A percentile compares a stretch with the other conserved stretches of the same genome.
Conservation (phyloP, 2,113 vertebrate genomes). For the Tursiops truncatus region DNA sequence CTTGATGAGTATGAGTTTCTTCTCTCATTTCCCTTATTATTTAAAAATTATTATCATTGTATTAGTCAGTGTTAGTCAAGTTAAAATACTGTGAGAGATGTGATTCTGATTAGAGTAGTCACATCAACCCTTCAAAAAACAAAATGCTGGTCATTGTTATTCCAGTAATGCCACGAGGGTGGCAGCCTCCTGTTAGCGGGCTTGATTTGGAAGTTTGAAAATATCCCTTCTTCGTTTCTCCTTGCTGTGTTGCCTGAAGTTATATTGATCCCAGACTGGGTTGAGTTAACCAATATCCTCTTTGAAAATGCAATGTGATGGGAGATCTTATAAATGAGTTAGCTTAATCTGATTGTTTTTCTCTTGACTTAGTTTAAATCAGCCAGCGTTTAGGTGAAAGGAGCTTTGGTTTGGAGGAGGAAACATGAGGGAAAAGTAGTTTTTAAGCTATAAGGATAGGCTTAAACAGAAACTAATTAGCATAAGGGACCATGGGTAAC, state of each 20-base stretch:
- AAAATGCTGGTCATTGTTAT: neutral
- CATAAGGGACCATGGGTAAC: neutral
- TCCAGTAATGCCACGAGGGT: neutral
- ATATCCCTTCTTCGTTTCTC: neutral
- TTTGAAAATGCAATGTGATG: neutral
- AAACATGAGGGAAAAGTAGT: neutral
- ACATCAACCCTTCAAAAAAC: neutral
- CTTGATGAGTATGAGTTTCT: neutral
- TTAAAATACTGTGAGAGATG: neutral
- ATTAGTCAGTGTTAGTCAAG: neutral
- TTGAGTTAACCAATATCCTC: neutral
- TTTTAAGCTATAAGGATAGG: neutral
- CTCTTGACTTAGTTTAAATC: neutral
- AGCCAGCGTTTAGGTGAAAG: neutral
- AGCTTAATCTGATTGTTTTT: neutral
- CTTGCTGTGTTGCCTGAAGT: neutral
- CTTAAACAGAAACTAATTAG: neutral
- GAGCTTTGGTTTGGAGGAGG: neutral
- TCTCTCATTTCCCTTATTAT: neutral
- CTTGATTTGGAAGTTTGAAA: neutral
- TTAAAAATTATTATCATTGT: neutral
- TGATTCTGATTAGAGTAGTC: neutral
- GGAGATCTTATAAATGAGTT: neutral
- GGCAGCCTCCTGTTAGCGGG: neutral
- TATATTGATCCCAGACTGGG: neutral